Base-by-base conservation (phyloP, 2,888 invertebrate genomes). In the Xestobium rufovillosum region DNA sequence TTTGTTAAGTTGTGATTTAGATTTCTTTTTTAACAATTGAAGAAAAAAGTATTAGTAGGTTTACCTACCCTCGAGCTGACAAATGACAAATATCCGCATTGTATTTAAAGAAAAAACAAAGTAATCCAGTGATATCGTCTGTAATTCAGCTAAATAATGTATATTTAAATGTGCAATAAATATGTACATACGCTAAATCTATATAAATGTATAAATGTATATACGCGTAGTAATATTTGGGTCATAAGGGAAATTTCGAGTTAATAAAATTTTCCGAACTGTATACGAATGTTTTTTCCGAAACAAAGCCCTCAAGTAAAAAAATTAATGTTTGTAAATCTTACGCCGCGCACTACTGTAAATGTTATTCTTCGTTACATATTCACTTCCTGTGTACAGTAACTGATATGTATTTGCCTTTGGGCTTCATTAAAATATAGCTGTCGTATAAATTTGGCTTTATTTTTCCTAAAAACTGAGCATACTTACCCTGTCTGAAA, bases 101-200 rank as follows among this genome's bases (percentile, higher is more conserved):
- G n/a, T n/a, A n/a, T n/a, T n/a, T n/a, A n/a, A n/a, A n/a, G n/a
- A n/a, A n/a, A n/a, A n/a, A n/a, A n/a, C n/a, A n/a, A n/a, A n/a
- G n/a, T n/a, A n/a, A n/a, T n/a, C n/a, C n/a, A n/a, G n/a, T n/a
- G n/a, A n/a, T n/a, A n/a, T n/a, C n/a, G n/a, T n/a, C n/a, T n/a
- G n/a, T n/a, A n/a, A n/a, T n/a, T n/a, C n/a, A n/a, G n/a, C n/a
- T n/a, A n/a, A n/a, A n/a, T 45, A 51, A 46, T 60, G 59, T 64
- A 61, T 59, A 61, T 61, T 61, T 60, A 54, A 59, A 63, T 65
- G 65, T 66, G 65, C 65, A 66, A 66, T 65, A 66, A 65, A 59
- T 59, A 54, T 64, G 61, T 63, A 63, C 57, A 62, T 61, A 63
- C 45, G 53, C 55, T 58, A 47, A 48, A 60, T 59, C 60, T 60